Base-by-base conservation (phyloP, 2,888 invertebrate species). In the Trachelus troglodyta region DNA sequence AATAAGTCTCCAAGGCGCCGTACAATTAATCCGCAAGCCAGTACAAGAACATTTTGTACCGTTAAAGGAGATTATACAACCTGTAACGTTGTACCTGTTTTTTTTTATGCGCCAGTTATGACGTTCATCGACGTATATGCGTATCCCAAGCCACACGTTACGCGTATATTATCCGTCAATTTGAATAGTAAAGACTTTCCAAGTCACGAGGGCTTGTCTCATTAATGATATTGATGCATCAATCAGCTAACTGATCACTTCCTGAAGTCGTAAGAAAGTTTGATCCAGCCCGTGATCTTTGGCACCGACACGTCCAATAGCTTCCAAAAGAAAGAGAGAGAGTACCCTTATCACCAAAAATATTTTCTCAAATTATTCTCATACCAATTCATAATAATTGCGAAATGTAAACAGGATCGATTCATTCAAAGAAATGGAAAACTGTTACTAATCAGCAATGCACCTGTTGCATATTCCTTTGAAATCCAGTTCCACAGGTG, bases 181-280 rank as follows among this genome's bases (percentile, higher is more conserved):
- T 56, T 56, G 56, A 56, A 56, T 56, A 56, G 56, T 9, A 56
- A 56, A 56, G 23, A 56, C 56, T 56, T 56, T 56, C 56, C 56
- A 23, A 56, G 56, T 56, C 56, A 23, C 56, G 56, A 56, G 56
- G 56, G 56, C 56, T 56, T 23, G 71, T 34, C 71, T 33, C 71
- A 31, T 71, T 71, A 71, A 71, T 23, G 71, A 71, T 71, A 71
- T 34, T 34, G 71, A 71, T 71, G 71, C 71, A 12, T 71, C 34
- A 12, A 23, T 71, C 31, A 23, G 31, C 71, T 31, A 33, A 31
- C 31, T 11, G 71, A 33, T 71, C 31, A 12, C 71, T 71, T 71
- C 71, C 34, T 71, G 31, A 31, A 56, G 71, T 34, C 12, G 31
- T 34, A 31, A 71, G 71, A 71, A 71, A 71, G 71, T 71, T 3